phyloP scores from a whole-genome alignment of 1,140 invertebrate genomes.

The Rhyzopertha dominica region DNA sequence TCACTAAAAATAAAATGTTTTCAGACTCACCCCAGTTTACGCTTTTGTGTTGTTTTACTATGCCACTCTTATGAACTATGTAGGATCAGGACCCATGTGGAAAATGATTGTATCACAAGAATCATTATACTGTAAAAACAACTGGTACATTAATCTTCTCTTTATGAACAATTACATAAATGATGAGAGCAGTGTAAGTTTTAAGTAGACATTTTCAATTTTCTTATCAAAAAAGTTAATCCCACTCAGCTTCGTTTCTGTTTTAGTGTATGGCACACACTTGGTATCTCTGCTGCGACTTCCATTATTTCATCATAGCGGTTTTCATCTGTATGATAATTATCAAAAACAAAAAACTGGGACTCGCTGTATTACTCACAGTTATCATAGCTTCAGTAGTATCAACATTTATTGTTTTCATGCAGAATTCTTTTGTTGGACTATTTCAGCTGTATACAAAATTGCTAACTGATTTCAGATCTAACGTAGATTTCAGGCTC shows the following conservation, averaged over 20 bases:
- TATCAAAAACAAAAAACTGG: constrained; percentile 38
- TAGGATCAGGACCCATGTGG: constrained; percentile 39
- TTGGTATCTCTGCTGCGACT: constrained; percentile 75
- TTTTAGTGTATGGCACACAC: constrained; percentile 65
- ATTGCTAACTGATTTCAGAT: constrained; percentile 44
- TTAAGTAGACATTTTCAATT: too few relatives aligned
- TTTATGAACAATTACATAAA: constrained; percentile 57
- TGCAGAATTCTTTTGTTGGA: constrained; percentile 41
- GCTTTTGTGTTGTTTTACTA: constrained; percentile 40
- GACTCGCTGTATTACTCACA: constrained; percentile 22
- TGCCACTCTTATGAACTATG: constrained; percentile 34
- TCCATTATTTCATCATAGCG: constrained; percentile 65
- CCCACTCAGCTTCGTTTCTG: too few relatives aligned
- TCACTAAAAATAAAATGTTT: too few relatives aligned
- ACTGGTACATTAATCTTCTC: constrained; percentile 52
- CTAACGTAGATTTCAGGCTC: constrained; percentile 42
- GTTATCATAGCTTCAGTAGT: constrained; percentile 33
- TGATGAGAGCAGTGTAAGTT: constrained; percentile 42
- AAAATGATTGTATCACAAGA: constrained; percentile 34
- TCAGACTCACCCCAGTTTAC: constrained; percentile 37
- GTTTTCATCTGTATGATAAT: constrained; percentile 54
- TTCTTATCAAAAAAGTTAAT: too few relatives aligned
- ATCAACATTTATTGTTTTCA: constrained; percentile 47
- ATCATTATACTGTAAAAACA: constrained; percentile 36
- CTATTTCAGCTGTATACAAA: constrained; percentile 47